Base-by-base conservation (phyloP, 2,797 vertebrate species). In the Clarias laeviceps region DNA sequence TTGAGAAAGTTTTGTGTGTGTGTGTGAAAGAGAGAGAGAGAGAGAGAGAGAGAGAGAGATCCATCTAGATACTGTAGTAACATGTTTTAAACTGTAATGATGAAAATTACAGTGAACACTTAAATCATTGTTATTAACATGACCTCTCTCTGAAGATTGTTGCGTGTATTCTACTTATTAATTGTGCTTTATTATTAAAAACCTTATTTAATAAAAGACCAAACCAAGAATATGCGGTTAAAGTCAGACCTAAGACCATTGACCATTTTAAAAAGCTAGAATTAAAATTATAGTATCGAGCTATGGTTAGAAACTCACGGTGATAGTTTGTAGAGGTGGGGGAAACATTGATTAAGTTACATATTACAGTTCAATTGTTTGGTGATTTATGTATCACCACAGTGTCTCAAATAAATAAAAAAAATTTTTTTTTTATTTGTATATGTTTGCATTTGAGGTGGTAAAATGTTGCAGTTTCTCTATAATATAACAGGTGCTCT, bases 41-140 rank as follows among this genome's bases (percentile, higher is more conserved):
- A 54, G 40, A 54, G 64, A 54, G 40, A 20, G 79, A 24, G 32
- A 37, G 37, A 37, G 37, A 37, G 37, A 37, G 37, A 62, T 2
- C n/a, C 79, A 50, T 76, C n/a, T 76, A 54, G 27, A 27, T 76
- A 37, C 34, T 66, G 59, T 61, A 37, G 27, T 72, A 72, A 45
- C 2, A 72, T 4, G 37, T 56, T 76, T 29, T 56, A 76, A 18
- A 29, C 15, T 27, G 50, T 29, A 45, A 65, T 80, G 1, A 40
- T 64, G 45, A 18, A 27, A 50, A 50, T 37, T 37, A 37, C 37
- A 37, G 37, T 37, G 37, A 37, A 4, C n/a, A 40, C 29, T 22
- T 61, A 64, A 37, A 37, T 37, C 37, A 37, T 37, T 37, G 37
- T 37, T 37, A 37, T 37, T 40, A 62, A 62, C 34, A 27, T 64